A percentile compares a stretch with the other conserved stretches of the same genome.
These are phyloP conservation scores for Leuctra nigra DNA, from an alignment of 2,888 invertebrate genomes.

Conservation along the genomic window DNA sequence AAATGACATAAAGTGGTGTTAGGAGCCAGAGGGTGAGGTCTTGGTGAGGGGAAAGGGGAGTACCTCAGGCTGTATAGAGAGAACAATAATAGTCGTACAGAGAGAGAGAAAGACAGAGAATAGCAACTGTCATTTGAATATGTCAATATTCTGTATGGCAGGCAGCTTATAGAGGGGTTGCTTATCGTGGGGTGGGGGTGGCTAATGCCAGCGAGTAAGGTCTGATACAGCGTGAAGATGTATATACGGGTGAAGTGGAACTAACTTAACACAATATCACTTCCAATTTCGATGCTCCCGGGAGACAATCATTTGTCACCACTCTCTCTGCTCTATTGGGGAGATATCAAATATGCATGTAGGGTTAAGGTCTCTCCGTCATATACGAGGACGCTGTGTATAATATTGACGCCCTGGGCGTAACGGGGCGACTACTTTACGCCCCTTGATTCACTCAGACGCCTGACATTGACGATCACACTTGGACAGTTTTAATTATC, in stretches of 20 bases:
- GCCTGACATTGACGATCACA: conserved; percentile 5
- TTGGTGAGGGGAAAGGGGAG: background rate
- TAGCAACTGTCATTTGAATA: conserved; percentile 27
- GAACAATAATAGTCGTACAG: conserved; percentile 25
- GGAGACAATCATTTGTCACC: conserved; percentile 27
- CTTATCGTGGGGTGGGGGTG: background rate
- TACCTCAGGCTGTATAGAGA: conserved; percentile 1
- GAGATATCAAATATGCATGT: conserved; percentile 29
- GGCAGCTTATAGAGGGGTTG: conserved; percentile 17
- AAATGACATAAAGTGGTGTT: conserved; percentile 3
- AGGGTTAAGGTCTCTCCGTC: background rate
- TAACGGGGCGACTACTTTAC: no score
- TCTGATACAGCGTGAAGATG: background rate
- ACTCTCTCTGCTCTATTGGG: conserved; percentile 14
- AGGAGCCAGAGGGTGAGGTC: background rate
- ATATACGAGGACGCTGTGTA: no score
- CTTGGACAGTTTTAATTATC: conserved; percentile 14
- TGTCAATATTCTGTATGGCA: conserved; percentile 27
- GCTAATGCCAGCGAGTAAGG: background rate
- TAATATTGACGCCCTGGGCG: no score
- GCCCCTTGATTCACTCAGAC: no score
- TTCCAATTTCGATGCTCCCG: conserved; percentile 27
- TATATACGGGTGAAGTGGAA: conserved; percentile 9
- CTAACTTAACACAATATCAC: conserved; percentile 27
- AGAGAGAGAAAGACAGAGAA: background rate